Conservation (phyloP, 2,113 vertebrate genomes). For the Peromyscus leucopus region DNA sequence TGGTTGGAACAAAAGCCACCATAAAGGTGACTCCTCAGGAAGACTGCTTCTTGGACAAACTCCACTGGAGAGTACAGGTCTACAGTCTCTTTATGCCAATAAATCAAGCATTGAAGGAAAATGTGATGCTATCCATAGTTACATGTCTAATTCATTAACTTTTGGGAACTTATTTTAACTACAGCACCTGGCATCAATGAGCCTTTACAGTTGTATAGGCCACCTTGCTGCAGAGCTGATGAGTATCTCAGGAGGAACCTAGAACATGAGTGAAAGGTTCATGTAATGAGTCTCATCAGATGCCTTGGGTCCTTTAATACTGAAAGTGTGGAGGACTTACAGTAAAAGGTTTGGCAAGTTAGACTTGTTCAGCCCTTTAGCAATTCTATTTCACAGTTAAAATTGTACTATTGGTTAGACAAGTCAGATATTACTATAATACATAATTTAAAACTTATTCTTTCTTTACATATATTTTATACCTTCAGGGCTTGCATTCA, state of each 20-base stretch:
- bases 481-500: neutral
- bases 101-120: slow-evolving; percentile 41
- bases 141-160: slow-evolving; percentile 68
- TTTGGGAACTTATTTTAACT: slow-evolving; percentile 54
- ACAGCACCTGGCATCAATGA: slow-evolving; percentile 58
- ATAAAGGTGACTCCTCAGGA: neutral
- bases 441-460: slow-evolving; percentile 8
- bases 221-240: neutral
- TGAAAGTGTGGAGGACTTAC: neutral
- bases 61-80: neutral
- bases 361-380: neutral
- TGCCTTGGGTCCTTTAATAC: neutral
- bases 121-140: slow-evolving; percentile 50
- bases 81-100: neutral
- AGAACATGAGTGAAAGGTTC: neutral
- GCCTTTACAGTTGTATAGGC: slow-evolving; percentile 49
- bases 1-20: neutral
- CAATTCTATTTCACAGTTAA: slow-evolving; percentile 10
- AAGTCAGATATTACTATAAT: slow-evolving; percentile 1
- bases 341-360: neutral
- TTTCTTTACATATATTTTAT: neutral
- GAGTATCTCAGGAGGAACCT: slow-evolving; percentile 4
- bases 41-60: neutral
- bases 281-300: neutral
- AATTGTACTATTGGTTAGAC: neutral